Base-by-base conservation (phyloP, 2,113 vertebrate species). In the Lagenorhynchus albirostris region DNA sequence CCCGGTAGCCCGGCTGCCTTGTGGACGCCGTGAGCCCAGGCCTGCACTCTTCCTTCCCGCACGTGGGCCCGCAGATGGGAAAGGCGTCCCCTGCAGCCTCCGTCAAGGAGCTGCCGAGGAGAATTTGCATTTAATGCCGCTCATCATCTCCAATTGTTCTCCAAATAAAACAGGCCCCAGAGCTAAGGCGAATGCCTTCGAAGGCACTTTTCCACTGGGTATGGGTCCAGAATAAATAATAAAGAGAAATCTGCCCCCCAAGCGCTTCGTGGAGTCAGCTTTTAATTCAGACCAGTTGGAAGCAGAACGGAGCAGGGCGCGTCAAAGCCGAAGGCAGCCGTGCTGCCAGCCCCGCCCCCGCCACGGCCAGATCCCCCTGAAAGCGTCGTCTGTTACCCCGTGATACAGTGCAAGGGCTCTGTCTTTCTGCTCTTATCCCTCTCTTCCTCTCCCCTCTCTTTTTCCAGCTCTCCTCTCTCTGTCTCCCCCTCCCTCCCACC, bases 181-280 rank as follows among this genome's bases (percentile, higher is more conserved):
- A 62, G 98, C 98, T 97, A 97, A 96, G 98, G 98, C 98, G 98
- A 99, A 99, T 98, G 98, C 98, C 98, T 95, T 95, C 97, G 97
- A 98, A 98, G 98, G 97, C 98, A 98, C 99, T 99, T 88, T 99
- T 99, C 99, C 98, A 99, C 98, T 97, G 98, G 98, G 97, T 98
- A 53, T 81, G 98, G 94, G 93, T 99, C 99, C 99, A 99, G 99
- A 98, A 98, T 98, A 99, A 99, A 99, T 97, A 99, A 92, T 31
- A 36, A 53, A 44, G 98, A 97, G 98, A 98, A 98, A 97, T 79
- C 95, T 96, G 97, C 97, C 98, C 97, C 98, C 98, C 98, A 68
- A 96, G 97, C 95, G 91, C 98, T 98, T 96, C 97, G 98, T 95
- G 70, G 96, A 97, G 98, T 97, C 90, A 33, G 74, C 94, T 97